These are phyloP conservation scores for Myrmophylax atrothorax DNA, from an alignment of 2,113 vertebrate species.

Conservation along the genomic window DNA sequence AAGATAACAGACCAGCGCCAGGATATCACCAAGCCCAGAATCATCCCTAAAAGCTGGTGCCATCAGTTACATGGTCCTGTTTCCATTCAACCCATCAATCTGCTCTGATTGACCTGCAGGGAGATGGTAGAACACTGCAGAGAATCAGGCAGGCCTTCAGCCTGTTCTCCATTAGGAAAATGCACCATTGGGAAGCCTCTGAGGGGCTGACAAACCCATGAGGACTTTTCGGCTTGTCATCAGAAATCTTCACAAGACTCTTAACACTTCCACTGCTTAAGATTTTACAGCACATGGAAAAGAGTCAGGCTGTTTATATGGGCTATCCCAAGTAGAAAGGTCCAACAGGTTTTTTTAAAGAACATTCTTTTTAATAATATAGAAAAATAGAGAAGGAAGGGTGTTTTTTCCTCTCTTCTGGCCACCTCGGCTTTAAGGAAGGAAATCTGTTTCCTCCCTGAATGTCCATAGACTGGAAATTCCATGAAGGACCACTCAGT, in stretches of 20 bases:
- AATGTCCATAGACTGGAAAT: background rate
- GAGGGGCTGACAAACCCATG: background rate
- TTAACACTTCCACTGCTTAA: background rate
- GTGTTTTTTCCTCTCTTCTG: background rate
- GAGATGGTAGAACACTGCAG: fast-evolving
- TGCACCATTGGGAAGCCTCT: background rate
- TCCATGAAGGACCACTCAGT: background rate
- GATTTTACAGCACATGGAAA: background rate
- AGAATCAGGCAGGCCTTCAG: background rate
- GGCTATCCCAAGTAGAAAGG: background rate
- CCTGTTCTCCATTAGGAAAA: background rate
- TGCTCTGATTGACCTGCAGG: background rate
- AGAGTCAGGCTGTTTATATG: background rate
- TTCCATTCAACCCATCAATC: background rate
- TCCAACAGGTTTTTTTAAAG: background rate
- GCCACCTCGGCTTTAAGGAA: background rate
- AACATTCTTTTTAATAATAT: background rate
- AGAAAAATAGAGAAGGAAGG: background rate
- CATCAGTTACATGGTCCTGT: background rate
- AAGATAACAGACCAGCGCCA: background rate
- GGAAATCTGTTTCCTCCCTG: background rate
- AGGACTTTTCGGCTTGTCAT: background rate
- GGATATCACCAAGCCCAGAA: background rate
- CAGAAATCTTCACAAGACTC: background rate
- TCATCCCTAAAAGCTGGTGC: background rate